Conservation (phyloP, 1,140 invertebrate genomes). For the Drosophila lacertosa region DNA sequence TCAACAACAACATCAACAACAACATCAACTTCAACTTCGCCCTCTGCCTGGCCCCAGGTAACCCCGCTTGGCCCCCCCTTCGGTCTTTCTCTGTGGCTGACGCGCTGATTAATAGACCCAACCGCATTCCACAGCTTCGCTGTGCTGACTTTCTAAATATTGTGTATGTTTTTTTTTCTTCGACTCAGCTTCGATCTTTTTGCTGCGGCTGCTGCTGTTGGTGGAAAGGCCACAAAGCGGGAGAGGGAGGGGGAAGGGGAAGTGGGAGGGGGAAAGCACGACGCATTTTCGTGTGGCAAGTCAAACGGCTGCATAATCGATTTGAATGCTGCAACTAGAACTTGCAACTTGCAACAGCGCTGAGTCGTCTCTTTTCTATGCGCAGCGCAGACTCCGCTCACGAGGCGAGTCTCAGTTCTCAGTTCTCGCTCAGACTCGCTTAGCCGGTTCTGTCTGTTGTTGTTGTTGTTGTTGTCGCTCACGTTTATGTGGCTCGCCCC, state of each 20-base stretch:
- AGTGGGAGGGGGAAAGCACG: constrained; percentile 9
- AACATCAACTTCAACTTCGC: constrained; percentile 43
- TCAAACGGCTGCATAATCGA: constrained; percentile 68
- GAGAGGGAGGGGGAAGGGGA: not conserved
- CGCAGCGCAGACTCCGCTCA: constrained; percentile 44
- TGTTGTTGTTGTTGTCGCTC: constrained; percentile 58
- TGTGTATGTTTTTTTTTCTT: constrained; percentile 46
- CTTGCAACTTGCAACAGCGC: constrained; percentile 1
- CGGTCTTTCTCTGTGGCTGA: constrained; percentile 25
- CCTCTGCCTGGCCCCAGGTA: constrained; percentile 46
- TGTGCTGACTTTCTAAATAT: constrained; percentile 77
- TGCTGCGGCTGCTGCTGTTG: constrained; percentile 32
- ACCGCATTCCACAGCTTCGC: constrained; percentile 73
- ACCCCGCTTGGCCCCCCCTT: not conserved
- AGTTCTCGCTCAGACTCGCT: constrained; percentile 63
- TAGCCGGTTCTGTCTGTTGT: constrained; percentile 72
- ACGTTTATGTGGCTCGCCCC: constrained; percentile 51
- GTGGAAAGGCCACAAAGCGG: constrained; percentile 41
- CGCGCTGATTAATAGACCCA: constrained; percentile 78
- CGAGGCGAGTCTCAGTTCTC: constrained; percentile 11
- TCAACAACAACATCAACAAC: constrained; percentile 26
- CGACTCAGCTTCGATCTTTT: constrained; percentile 23
- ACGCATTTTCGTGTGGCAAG: constrained; percentile 50
- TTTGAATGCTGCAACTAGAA: constrained; percentile 58
- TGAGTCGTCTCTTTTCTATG: constrained; percentile 26